Conservation (phyloP, 2,888 invertebrate genomes). For the Caenorhabditis sinica region DNA sequence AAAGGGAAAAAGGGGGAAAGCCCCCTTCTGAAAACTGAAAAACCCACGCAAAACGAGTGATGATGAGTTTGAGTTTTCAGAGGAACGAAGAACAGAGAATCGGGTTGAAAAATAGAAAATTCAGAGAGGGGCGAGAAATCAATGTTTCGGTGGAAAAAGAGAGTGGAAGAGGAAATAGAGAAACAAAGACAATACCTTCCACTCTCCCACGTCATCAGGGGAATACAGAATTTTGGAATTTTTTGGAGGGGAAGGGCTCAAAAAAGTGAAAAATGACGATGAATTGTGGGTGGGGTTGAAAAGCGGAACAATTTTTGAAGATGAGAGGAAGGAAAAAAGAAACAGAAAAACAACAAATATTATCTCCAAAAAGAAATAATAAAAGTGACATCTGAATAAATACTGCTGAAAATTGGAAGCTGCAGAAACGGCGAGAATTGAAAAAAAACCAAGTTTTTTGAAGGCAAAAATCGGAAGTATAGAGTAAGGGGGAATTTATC, state of each 20-base stretch:
- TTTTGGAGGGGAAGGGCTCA: background rate
- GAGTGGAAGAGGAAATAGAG: background rate
- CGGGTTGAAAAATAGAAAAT: background rate
- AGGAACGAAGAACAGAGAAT: slow-evolving; percentile 33
- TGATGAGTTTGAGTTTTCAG: slow-evolving; percentile 4
- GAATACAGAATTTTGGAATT: slow-evolving; percentile 35
- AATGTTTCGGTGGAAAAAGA: background rate
- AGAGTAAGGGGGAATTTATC: too few species aligned
- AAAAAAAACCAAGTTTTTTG: too few species aligned
- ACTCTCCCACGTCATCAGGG: slow-evolving; percentile 47
- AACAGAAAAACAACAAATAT: background rate
- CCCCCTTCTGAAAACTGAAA: background rate
- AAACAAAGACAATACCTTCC: slow-evolving; percentile 29
- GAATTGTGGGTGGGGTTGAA: background rate
- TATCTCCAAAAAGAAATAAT: background rate
- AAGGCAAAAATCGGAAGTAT: too few species aligned
- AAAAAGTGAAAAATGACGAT: slow-evolving; percentile 6
- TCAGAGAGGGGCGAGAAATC: slow-evolving; percentile 5
- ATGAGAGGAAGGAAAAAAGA: background rate
- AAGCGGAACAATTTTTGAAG: background rate
- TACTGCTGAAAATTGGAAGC: too few species aligned
- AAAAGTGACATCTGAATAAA: background rate
- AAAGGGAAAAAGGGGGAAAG: too few species aligned
- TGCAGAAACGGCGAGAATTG: too few species aligned
- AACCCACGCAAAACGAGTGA: slow-evolving; percentile 23